Percentiles rank a stretch among this genome's conserved stretches.
Conservation (phyloP, 2,888 invertebrate genomes). For the Eupsilia transversa region DNA sequence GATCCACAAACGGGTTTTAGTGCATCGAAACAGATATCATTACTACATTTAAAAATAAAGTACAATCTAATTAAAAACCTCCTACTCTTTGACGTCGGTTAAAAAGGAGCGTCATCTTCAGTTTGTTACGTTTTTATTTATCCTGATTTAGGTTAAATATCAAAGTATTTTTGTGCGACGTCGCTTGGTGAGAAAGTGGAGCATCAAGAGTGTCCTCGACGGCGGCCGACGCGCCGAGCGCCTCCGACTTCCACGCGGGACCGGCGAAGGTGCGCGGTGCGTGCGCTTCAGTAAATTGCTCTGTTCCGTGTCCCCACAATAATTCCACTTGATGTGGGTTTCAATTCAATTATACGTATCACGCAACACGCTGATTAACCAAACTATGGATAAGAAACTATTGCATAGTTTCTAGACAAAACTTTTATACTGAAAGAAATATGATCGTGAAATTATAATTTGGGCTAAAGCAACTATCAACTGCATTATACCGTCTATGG, state of each 20-base stretch:
- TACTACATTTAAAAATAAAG: neutral
- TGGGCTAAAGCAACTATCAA: slow-evolving; percentile 12
- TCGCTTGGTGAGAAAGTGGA: slow-evolving; percentile 38
- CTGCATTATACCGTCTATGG: neutral
- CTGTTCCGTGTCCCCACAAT: slow-evolving; percentile 79
- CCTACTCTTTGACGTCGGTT: neutral
- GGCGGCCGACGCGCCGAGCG: neutral
- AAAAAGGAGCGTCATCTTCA: slow-evolving; percentile 9
- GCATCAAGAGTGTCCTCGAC: slow-evolving; percentile 35
- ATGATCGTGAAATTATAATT: slow-evolving; percentile 41
- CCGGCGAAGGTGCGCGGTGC: slow-evolving; percentile 53
- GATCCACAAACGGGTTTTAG: neutral
- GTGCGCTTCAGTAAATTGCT: slow-evolving; percentile 73
- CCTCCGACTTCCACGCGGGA: neutral
- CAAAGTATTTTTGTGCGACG: slow-evolving; percentile 18
- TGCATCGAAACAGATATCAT: neutral
- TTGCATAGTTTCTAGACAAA: slow-evolving; percentile 55
- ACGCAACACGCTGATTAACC: slow-evolving; percentile 75
- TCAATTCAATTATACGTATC: slow-evolving; percentile 83
- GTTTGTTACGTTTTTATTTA: slow-evolving; percentile 21
- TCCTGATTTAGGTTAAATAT: slow-evolving; percentile 13
- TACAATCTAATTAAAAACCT: neutral
- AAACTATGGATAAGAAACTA: slow-evolving; percentile 50
- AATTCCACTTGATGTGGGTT: slow-evolving; percentile 80
- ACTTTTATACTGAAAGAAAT: slow-evolving; percentile 47